phyloP scores from a whole-genome alignment of 1,140 invertebrate species.

The Musca domestica region DNA sequence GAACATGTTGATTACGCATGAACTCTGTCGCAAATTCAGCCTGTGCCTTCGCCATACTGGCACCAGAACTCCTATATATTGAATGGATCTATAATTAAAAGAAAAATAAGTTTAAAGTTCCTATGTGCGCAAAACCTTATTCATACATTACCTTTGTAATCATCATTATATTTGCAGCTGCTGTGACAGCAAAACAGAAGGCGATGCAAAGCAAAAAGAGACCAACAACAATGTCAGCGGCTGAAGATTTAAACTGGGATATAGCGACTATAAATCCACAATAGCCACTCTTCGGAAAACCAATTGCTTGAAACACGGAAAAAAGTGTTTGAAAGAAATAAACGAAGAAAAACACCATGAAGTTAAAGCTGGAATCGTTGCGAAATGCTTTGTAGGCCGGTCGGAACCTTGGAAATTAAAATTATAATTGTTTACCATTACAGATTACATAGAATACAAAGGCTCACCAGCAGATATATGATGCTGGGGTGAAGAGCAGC shows the following conservation, averaged over 20 bases:
- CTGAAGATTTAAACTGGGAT: constrained; percentile 58
- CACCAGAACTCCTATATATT: constrained; percentile 92
- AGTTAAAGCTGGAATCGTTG: constrained; percentile 98
- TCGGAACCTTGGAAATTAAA: constrained; percentile 55
- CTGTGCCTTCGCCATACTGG: constrained; percentile 95
- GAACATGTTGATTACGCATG: constrained; percentile 90
- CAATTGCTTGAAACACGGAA: constrained; percentile 83
- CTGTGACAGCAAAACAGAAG: constrained; percentile 70
- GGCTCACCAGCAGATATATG: constrained; percentile 95
- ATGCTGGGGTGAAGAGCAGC: constrained; percentile 91
- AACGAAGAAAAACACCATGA: constrained; percentile 99
- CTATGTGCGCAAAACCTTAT: not conserved
- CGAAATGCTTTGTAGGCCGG: constrained; percentile 73
- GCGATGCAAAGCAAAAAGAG: constrained; percentile 73
- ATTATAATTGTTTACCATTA: not conserved
- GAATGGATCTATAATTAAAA: constrained; percentile 76
- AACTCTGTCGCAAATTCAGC: constrained; percentile 95
- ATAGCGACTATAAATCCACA: constrained; percentile 76
- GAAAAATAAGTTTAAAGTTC: not conserved
- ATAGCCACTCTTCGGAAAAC: constrained; percentile 53
- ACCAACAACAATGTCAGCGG: constrained; percentile 64
- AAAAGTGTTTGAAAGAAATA: constrained; percentile 97
- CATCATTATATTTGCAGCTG: constrained; percentile 74
- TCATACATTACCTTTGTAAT: constrained; percentile 72
- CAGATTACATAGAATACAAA: constrained; percentile 45